Conservation (phyloP, 2,888 invertebrate genomes). For the Hymenopus coronatus region DNA sequence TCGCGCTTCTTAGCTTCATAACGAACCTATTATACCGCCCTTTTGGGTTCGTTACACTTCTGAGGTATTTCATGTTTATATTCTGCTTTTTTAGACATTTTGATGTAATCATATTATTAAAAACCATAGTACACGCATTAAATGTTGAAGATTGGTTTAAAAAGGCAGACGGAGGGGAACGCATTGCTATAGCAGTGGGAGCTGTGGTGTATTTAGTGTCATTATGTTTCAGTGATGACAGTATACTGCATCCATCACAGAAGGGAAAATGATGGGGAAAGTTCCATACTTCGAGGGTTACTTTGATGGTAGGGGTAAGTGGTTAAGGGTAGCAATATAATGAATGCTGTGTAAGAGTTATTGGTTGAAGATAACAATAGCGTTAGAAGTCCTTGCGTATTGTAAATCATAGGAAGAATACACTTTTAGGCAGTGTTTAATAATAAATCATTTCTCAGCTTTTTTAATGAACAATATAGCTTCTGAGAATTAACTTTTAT, state of each 20-base stretch:
- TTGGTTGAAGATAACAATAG: background rate
- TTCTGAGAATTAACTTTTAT: too few relatives aligned
- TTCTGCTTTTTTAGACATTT: too few relatives aligned
- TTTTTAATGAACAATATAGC: too few relatives aligned
- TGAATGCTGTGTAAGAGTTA: background rate
- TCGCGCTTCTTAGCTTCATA: too few relatives aligned
- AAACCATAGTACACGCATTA: too few relatives aligned
- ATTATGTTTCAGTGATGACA: background rate
- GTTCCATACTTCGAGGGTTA: background rate
- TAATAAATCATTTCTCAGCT: too few relatives aligned
- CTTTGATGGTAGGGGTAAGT: background rate
- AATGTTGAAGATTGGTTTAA: too few relatives aligned
- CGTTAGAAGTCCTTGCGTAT: background rate
- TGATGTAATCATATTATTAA: too few relatives aligned
- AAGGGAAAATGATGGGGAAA: background rate
- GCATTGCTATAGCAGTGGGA: background rate
- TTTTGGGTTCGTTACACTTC: too few relatives aligned
- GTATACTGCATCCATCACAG: background rate
- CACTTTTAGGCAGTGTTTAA: too few relatives aligned
- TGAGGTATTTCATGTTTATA: too few relatives aligned
- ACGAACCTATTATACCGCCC: too few relatives aligned
- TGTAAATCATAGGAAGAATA: background rate
- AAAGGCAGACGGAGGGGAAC: background rate
- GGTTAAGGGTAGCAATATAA: background rate
- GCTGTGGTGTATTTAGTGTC: background rate